Conservation (phyloP, 2,113 vertebrate species). For the Hipposideros armiger region DNA sequence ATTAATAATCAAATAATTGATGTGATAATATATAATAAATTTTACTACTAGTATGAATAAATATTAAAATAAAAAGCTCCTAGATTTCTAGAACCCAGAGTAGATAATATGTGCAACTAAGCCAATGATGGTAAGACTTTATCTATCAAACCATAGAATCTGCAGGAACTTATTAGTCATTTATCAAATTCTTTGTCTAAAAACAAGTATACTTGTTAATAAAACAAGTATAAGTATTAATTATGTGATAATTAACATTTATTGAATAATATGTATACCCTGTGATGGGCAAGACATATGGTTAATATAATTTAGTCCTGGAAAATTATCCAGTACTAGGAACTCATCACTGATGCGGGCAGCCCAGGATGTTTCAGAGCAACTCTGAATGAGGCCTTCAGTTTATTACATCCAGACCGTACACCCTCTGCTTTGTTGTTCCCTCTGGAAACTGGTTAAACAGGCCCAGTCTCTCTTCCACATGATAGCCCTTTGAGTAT, state of each 20-base stretch:
- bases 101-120: not conserved
- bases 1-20: not conserved
- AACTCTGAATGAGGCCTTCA: not conserved
- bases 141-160: not conserved
- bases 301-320: not conserved
- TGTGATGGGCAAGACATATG: not conserved
- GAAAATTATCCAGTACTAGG: not conserved
- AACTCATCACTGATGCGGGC: not conserved
- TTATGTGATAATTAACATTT: not conserved
- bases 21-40: not conserved
- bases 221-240: constrained; percentile 5
- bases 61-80: not conserved
- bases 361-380: not conserved
- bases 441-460: not conserved
- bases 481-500: not conserved
- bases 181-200: not conserved
- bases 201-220: not conserved
- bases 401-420: not conserved
- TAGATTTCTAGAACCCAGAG: not conserved
- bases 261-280: not conserved
- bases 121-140: not conserved
- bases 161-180: not conserved
- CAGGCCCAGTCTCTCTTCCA: not conserved
- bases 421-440: too few species aligned
- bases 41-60: not conserved